These are phyloP conservation scores for Synanthedon andrenaeformis DNA, from an alignment of 2,888 invertebrate genomes.

Conservation along the genomic window DNA sequence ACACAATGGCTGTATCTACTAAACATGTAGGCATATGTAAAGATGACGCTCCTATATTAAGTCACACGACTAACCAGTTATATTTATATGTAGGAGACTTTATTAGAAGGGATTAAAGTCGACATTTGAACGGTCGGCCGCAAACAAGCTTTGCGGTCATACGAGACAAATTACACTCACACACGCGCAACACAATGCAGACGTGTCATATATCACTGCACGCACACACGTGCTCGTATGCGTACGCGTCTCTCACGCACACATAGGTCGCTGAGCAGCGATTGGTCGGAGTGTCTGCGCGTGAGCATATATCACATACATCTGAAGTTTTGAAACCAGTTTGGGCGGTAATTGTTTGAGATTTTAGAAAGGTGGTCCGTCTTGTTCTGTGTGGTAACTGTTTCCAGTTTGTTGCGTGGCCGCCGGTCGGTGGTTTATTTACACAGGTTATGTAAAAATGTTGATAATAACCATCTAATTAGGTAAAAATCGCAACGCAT, in stretches of 20 bases:
- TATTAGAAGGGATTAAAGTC: constrained; percentile 15
- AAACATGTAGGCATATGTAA: constrained; percentile 8
- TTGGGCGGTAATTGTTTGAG: constrained; percentile 50
- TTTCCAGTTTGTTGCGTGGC: constrained; percentile 25
- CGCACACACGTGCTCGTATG: constrained; percentile 9
- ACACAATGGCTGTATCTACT: constrained; percentile 14
- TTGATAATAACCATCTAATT: constrained; percentile 1
- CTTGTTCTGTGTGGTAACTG: constrained; percentile 40
- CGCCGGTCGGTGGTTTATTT: constrained; percentile 9
- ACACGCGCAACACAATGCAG: constrained; percentile 8
- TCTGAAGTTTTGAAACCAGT: constrained; percentile 50
- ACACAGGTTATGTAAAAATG: constrained; percentile 19
- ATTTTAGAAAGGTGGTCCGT: constrained; percentile 63
- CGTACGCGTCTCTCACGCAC: constrained; percentile 19
- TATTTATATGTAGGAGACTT: constrained; percentile 1
- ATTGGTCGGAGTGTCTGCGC: constrained; percentile 35
- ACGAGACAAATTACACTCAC: constrained; percentile 28
- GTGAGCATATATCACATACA: constrained; percentile 30
- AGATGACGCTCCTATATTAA: constrained; percentile 32
- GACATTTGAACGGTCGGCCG: constrained; percentile 13
- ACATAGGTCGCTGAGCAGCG: constrained; percentile 12
- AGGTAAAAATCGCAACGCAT: too few species aligned
- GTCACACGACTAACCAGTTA: constrained; percentile 25
- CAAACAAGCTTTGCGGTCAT: constrained; percentile 13
- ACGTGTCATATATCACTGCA: constrained; percentile 28